These are phyloP conservation scores for Morone saxatilis DNA, from an alignment of 2,113 vertebrate genomes.

Conservation along the genomic window DNA sequence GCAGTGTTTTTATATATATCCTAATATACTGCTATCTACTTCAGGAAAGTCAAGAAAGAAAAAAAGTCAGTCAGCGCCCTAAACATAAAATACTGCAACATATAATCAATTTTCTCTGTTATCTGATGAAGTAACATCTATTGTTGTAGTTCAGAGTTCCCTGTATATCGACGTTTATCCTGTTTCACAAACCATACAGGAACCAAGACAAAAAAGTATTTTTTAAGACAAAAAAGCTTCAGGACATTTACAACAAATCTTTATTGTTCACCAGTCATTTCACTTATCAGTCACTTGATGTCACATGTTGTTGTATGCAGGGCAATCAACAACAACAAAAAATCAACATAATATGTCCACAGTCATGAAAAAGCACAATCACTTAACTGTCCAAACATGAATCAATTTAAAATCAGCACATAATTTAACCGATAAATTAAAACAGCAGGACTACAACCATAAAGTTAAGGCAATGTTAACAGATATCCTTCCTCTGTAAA, in stretches of 20 bases:
- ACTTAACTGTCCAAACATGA: background rate
- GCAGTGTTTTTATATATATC: too few relatives aligned
- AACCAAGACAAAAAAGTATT: background rate
- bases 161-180: background rate
- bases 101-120: background rate
- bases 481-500: constrained; percentile 14
- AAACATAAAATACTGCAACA: background rate
- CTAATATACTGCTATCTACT: too few relatives aligned
- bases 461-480: background rate
- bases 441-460: background rate
- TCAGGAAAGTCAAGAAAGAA: too few relatives aligned
- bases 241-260: background rate
- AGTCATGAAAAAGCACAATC: background rate
- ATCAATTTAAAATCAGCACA: background rate
- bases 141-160: background rate
- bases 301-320: background rate
- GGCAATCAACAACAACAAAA: background rate
- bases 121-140: background rate
- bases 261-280: constrained; percentile 25
- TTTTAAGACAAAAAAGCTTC: background rate
- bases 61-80: background rate
- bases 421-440: background rate
- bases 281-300: background rate
- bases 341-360: background rate
- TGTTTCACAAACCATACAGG: background rate